A percentile compares a stretch with the other conserved stretches of the same genome.
Evolutionary conservation across 2,797 vertebrate genomes (phyloP).

Genomic region (Hylomyscus alleni): DNA sequence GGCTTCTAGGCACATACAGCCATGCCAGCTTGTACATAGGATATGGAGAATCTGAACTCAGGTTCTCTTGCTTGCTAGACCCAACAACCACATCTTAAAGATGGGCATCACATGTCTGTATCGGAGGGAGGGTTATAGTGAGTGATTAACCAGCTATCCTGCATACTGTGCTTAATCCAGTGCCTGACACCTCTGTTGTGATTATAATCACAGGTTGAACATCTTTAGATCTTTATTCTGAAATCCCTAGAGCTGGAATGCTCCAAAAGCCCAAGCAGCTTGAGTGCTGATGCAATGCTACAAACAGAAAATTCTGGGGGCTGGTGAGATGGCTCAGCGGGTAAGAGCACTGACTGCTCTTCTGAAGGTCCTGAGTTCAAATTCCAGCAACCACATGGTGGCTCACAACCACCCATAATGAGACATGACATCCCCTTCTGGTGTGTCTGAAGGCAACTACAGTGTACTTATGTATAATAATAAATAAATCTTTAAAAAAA

Average conservation of each 20-base stretch:
- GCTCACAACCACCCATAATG: too few species aligned
- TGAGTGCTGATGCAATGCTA: background rate
- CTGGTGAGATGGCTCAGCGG: too few species aligned
- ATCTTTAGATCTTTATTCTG: background rate
- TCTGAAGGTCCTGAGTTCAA: too few species aligned
- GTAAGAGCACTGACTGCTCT: too few species aligned
- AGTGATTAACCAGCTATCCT: background rate
- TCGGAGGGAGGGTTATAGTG: background rate
- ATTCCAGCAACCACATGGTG: too few species aligned
- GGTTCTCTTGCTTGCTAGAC: background rate
- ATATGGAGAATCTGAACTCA: background rate
- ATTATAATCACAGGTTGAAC: background rate
- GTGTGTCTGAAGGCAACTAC: too few species aligned
- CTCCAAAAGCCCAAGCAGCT: background rate
- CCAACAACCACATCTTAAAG: background rate
- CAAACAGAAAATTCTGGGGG: background rate
- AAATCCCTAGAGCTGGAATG: background rate
- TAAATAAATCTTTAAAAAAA: too few species aligned
- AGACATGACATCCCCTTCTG: too few species aligned
- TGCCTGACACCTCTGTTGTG: background rate
- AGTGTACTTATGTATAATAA: too few species aligned
- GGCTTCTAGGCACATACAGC: background rate
- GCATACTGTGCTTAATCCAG: background rate
- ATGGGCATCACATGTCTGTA: background rate
- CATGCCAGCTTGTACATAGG: background rate